Base-by-base conservation (phyloP, 2,113 vertebrate genomes). In the Argyrosomus japonicus region DNA sequence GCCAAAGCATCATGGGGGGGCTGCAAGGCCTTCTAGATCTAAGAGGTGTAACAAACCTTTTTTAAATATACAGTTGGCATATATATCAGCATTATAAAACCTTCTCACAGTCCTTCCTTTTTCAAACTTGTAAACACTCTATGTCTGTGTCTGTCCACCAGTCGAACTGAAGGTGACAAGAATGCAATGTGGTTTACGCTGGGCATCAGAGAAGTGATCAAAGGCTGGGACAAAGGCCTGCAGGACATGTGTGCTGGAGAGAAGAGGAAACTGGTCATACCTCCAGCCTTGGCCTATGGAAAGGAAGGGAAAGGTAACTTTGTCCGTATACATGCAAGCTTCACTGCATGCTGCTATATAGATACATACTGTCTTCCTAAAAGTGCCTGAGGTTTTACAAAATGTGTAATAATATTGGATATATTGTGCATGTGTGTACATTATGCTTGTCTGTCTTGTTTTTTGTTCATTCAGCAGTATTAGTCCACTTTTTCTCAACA, bases 161-260 rank as follows among this genome's bases (percentile, higher is more conserved):
- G 97, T 87, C 95, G 96, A 83, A 93, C 89, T 53, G 87, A 96
- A 40, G 97, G 96, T 77, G 96, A 97, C 87, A 95, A 95, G 18
- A 95, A 97, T 4, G 93, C 97, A 9, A 91, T 96, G 67, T 99
- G 97, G 97, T 97, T 99, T 88, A 99, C 97, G 0, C 95, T 99
- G 88, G 97, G 97, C 67, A 97, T 98, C 87, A 94, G 88, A 93
- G 96, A 99, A 91, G 96, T 90, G 68, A 96, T 99, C 71, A 95
- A 90, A 92, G 97, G 97, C 76, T 98, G 97, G 97, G 97, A 99
- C 86, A 95, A 92, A 91, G 97, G 97, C 50, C 92, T 99, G 79
- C 95, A 95, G 89, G 95, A 95, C 74, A 99, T 98, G 97, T 99
- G 97, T 78, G 83, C 96, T 23, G 97, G 97, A 90, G 97, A 99